phyloP scores from a whole-genome alignment of 2,797 vertebrate genomes.

The Paratrypauchen microcephalus region DNA sequence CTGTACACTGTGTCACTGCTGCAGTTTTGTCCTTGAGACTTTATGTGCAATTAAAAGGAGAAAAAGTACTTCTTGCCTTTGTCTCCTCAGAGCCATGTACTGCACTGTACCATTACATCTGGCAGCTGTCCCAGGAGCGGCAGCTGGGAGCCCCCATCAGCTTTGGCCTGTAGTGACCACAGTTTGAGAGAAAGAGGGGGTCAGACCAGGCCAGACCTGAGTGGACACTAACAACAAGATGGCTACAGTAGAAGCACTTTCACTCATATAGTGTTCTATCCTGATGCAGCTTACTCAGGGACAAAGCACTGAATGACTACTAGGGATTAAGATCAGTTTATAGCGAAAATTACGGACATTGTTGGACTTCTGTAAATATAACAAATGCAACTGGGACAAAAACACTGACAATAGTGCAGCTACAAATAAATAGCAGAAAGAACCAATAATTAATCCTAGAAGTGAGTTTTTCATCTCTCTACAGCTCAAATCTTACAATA shows the following conservation, averaged over 20 bases:
- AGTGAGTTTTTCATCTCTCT: neutral
- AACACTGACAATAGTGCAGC: too few species aligned
- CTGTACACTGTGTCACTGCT: neutral
- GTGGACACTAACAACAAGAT: conserved; percentile 44
- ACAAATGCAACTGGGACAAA: too few species aligned
- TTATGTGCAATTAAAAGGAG: conserved; percentile 21
- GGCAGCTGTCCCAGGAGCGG: conserved; percentile 58
- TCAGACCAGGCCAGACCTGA: conserved; percentile 48
- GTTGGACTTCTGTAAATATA: neutral
- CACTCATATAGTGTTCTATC: conserved; percentile 19
- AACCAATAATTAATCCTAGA: too few species aligned
- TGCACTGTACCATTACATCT: conserved; percentile 29
- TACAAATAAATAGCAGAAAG: too few species aligned
- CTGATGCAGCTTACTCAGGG: neutral
- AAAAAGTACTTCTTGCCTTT: conserved; percentile 20
- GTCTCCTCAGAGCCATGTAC: conserved; percentile 27
- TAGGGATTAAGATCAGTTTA: neutral
- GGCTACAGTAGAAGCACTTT: conserved; percentile 44
- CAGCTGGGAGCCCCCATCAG: conserved; percentile 53
- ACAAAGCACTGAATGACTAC: conserved; percentile 2
- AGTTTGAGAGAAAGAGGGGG: conserved; percentile 39
- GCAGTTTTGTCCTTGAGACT: conserved; percentile 12
- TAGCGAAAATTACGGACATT: neutral
- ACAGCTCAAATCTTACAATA: too few species aligned
- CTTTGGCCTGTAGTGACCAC: conserved; percentile 18